Base-by-base conservation (phyloP, 2,113 vertebrate species). In the Capreolus pygargus region DNA sequence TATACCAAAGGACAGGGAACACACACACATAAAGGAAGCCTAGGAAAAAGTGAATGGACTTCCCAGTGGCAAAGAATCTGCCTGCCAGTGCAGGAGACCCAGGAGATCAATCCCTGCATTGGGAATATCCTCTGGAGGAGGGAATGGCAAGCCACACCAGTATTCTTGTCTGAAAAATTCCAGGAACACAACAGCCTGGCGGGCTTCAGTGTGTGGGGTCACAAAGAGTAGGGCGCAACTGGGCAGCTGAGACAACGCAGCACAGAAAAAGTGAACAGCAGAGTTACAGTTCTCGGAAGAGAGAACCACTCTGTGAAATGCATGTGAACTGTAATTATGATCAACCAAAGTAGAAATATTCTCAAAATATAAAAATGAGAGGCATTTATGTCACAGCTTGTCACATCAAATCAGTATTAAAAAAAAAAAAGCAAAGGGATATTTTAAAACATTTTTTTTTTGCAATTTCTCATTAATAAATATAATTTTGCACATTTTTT, bases 341-440 rank as follows among this genome's bases (percentile, higher is more conserved):
- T 43, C 3, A 27, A 70, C 27, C 60, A 84, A 89, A 98, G 96
- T 23, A 79, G 55, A 91, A 97, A 87, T 67, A 92, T 76, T 28
- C 7, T 9, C 19, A 70, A 92, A 86, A 78, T 81, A 85, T 16
- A 57, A 94, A 97, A 89, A 83, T 85, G 84, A 95, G 76, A 88
- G 39, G 76, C 7, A 76, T 64, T 47, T 85, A 95, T 93, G 60
- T 81, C 84, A 98, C 36, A 95, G 27, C 30, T 91, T 97, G 33
- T 89, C 83, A 97, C 36, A 96, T 8, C 19, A 94, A 85, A 76
- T 86, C 45, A 96, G 10, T 6, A 83, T 39, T 39, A 39, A 39
- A 39, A 39, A 39, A 39, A 39, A 39, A 39, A 47, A 17, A 94
- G 50, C 16, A 47, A 58, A 95, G 90, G 5, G 9, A 28, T 94